These are phyloP conservation scores for Diadegma fenestrale DNA, from an alignment of 2,888 invertebrate genomes.

Conservation along the genomic window DNA sequence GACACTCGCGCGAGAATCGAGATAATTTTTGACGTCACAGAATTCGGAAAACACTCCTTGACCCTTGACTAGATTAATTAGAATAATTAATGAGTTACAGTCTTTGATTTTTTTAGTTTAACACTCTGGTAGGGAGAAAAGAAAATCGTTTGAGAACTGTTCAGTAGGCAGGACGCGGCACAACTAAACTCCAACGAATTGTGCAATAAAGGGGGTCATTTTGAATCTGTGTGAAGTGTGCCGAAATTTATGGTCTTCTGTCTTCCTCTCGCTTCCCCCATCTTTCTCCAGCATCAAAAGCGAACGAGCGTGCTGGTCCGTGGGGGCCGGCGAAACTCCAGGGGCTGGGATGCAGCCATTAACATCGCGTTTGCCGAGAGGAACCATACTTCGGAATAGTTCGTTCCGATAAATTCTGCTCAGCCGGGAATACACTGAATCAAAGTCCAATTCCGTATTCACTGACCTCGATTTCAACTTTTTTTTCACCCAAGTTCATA, in stretches of 20 bases:
- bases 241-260: conserved; percentile 86
- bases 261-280: conserved; percentile 69
- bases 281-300: conserved; percentile 55
- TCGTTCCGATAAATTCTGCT: conserved; percentile 53
- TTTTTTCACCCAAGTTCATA: neutral
- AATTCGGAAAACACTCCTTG: neutral
- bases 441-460: conserved; percentile 3
- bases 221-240: conserved; percentile 86
- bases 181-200: conserved; percentile 80
- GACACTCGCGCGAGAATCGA: conserved; percentile 9
- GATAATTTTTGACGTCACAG: conserved; percentile 23
- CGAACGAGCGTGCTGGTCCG: conserved; percentile 60
- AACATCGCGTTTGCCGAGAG: conserved; percentile 77
- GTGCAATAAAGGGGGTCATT: conserved; percentile 86
- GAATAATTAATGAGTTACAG: neutral
- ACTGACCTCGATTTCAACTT: conserved; percentile 38
- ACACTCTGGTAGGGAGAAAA: neutral
- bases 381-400: conserved; percentile 46
- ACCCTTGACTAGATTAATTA: neutral
- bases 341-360: conserved; percentile 76
- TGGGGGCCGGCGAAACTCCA: conserved; percentile 70
- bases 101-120: neutral
- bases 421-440: conserved; percentile 23
- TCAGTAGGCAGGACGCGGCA: conserved; percentile 75
- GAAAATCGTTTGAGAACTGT: conserved; percentile 72